Evolutionary conservation across 2,797 vertebrate genomes (phyloP).

Genomic region (Brachymystax lenok): DNA sequence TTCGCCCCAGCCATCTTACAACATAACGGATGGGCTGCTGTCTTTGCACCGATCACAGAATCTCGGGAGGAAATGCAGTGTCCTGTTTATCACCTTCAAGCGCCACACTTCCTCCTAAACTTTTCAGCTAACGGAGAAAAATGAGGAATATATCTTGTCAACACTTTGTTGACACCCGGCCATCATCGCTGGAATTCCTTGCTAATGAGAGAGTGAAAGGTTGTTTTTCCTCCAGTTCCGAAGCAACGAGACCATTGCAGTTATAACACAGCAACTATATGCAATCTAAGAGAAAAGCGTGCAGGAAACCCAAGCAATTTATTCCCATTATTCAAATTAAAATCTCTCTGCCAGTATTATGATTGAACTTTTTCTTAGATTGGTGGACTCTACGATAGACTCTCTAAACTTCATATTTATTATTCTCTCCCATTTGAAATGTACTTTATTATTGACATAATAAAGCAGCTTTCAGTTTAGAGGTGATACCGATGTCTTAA

Average conservation of each 20-base stretch:
- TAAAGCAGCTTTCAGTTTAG: background rate
- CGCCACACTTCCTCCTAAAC: background rate
- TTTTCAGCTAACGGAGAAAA: background rate
- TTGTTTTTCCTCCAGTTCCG: background rate
- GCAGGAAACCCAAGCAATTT: background rate
- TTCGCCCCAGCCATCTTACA: background rate
- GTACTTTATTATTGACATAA: background rate
- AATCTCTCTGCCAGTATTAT: background rate
- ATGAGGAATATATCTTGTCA: constrained; percentile 3
- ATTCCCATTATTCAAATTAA: constrained; percentile 6
- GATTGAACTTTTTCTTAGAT: background rate
- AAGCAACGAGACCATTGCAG: background rate
- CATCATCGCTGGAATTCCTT: background rate
- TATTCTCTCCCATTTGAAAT: background rate
- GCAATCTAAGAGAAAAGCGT: background rate
- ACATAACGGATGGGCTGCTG: constrained; percentile 9
- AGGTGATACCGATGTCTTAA: background rate
- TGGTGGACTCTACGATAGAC: too few relatives aligned
- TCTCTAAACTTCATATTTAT: background rate
- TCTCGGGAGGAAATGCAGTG: background rate
- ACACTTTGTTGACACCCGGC: background rate
- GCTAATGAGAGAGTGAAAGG: background rate
- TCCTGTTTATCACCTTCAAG: constrained; percentile 7
- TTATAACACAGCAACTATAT: background rate
- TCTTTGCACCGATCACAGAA: constrained; percentile 2